Evolutionary conservation across 2,888 invertebrate genomes (phyloP), one percentile per base, ranked within the genome.

Genomic region (Prosapia bicincta): DNA sequence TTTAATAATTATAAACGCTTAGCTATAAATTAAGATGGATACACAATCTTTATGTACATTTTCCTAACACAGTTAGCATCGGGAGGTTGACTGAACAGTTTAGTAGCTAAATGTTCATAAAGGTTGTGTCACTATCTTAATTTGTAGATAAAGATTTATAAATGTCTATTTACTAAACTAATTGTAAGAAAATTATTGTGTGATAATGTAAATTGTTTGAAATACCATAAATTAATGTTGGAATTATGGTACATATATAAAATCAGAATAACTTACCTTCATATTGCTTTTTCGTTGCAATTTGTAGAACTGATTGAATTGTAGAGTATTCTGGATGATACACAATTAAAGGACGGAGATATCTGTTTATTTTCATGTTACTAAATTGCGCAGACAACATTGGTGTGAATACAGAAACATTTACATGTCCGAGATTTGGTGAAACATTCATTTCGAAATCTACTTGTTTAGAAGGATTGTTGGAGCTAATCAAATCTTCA

Each of bases 301-400:
- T 78, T 65, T 76, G 77, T n/a, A 38, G n/a, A 24, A 24, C 26
- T 82, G 84, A 87, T 83, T 80, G 80, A 66, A 30, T 80, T 26
- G 80, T 81, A 81, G 83, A 86, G 83, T 79, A 88, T 83, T 81
- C 84, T 72, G 87, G 86, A 81, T 90, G 90, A 32, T 85, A 82
- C 66, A 88, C 86, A 7, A 88, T 76, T 26, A 86, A 79, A 78
- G 84, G 82, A 76, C 80, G 83, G 13, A 88, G 78, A 54, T 86
- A 80, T 78, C 84, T 81, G 78, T 81, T 83, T 73, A 89, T 83
- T 30, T 84, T 85, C 38, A 89, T 81, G 70, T 88, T 85, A 10
- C 87, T 87, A 76, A 86, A 83, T n/a, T 80, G 75, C 24, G 85
- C 79, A 74, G 84, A 81, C 74, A 84, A 81, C 6, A 85, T 82